Base-by-base conservation (phyloP, 2,797 vertebrate species). In the Brotula barbata region DNA sequence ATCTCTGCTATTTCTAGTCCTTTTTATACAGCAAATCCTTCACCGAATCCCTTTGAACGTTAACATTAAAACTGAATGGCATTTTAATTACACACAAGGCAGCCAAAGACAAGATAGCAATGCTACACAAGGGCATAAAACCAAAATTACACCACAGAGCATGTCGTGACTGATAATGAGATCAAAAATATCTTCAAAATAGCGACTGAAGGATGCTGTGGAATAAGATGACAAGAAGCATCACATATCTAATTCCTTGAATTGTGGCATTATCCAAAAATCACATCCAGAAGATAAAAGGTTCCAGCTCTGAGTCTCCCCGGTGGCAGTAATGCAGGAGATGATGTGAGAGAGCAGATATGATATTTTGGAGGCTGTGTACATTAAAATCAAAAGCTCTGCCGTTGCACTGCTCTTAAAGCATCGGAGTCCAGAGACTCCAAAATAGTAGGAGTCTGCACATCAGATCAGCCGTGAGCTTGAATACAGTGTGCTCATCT, bases 331-430 rank as follows among this genome's bases (percentile, higher is more conserved):
- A 31, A 70, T 72, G 68, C 22, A 42, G 68, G 33, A 58, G 49
- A 60, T 45, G 25, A 68, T 57, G 50, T 33, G 36, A 55, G 43
- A 55, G 47, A 22, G 52, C 63, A 73, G 16, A 19, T 28, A 28
- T 55, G 23, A 11, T 41, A 58, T 77, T 75, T 66, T 44, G 21
- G 44, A 63, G 42, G 43, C 66, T 61, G 19, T 62, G 11, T 64
- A 63, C 20, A 60, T 58, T 66, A 46, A 59, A 58, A 25, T 40
- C 37, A 51, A 58, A 59, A 67, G 49, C 33, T 42, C 60, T 46
- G 2, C 15, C 3, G 0, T 16, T 55, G 8, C 40, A 43, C 58
- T 2, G 1, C 51, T 58, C 21, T n/a, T n/a, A n/a, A n/a, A n/a
- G n/a, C n/a, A n/a, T n/a, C n/a, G n/a, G n/a, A n/a, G n/a, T n/a